Percentiles rank a stretch among this genome's conserved stretches.
Evolutionary conservation across 2,888 invertebrate genomes (phyloP).

Genomic region (Ectobius pallidus): DNA sequence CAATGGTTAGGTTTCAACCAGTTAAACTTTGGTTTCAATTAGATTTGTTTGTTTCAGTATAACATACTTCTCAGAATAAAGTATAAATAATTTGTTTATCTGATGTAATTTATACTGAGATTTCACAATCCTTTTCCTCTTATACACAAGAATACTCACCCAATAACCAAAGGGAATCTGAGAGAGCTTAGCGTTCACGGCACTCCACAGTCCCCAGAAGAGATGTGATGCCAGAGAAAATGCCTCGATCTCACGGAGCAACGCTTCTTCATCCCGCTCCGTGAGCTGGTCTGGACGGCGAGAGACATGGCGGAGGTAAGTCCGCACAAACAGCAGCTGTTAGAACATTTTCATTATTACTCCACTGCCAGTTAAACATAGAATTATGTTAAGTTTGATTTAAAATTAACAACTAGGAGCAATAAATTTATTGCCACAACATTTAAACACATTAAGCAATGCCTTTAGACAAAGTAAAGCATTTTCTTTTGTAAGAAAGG

Average conservation of each 20-base stretch:
- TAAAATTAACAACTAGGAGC: not conserved
- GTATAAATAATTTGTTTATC: too few relatives aligned
- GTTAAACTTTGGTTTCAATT: too few relatives aligned
- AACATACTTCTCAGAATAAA: too few relatives aligned
- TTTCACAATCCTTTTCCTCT: too few relatives aligned
- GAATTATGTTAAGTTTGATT: too few relatives aligned
- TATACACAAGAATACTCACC: conserved; percentile 67
- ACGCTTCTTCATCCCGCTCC: conserved; percentile 60
- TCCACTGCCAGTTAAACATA: too few relatives aligned
- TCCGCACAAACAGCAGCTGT: conserved; percentile 56
- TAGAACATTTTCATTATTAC: conserved; percentile 41
- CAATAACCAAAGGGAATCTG: conserved; percentile 94
- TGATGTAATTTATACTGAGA: too few relatives aligned
- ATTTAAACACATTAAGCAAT: not conserved
- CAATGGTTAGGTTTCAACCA: too few relatives aligned
- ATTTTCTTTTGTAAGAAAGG: too few relatives aligned
- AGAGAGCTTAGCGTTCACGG: conserved; percentile 85
- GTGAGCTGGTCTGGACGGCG: conserved; percentile 52
- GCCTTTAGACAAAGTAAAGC: not conserved
- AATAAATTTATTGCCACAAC: not conserved
- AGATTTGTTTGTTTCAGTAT: too few relatives aligned
- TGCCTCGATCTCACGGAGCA: conserved; percentile 78
- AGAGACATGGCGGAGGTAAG: conserved; percentile 49
- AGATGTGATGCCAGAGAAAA: conserved; percentile 89
- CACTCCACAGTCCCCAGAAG: conserved; percentile 93